These are phyloP conservation scores for Aegotheles bennettii DNA, from an alignment of 2,113 vertebrate genomes.

Conservation along the genomic window DNA sequence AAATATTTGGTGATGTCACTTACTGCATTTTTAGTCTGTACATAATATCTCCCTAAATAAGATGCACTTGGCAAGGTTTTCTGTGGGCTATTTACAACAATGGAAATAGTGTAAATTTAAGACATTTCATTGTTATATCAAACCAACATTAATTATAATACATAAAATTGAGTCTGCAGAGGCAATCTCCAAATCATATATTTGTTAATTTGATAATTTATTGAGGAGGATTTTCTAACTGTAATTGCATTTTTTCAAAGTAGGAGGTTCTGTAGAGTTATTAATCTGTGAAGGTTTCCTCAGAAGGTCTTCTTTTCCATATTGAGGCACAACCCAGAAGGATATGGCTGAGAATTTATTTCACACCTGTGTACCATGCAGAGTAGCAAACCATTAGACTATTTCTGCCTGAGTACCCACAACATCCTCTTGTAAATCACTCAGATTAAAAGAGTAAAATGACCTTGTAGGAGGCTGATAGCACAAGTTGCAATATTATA, in stretches of 20 bases:
- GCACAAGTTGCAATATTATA: neutral
- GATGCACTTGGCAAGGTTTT: neutral
- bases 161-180: neutral
- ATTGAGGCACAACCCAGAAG: neutral
- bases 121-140: neutral
- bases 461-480: neutral
- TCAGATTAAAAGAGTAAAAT: neutral
- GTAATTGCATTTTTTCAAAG: neutral
- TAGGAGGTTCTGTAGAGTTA: neutral
- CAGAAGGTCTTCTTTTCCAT: neutral
- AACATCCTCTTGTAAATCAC: neutral
- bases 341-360: neutral
- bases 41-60: neutral
- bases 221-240: neutral
- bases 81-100: neutral
- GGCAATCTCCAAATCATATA: neutral
- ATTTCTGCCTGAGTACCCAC: neutral
- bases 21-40: constrained; percentile 6
- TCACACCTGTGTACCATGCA: neutral
- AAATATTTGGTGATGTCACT: neutral
- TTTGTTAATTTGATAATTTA: neutral
- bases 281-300: neutral
- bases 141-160: neutral
- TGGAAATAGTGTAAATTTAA: neutral
- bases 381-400: neutral